A percentile compares a stretch with the other conserved stretches of the same genome.
Conservation (phyloP, 2,113 vertebrate species). For the Grallaria varia region DNA sequence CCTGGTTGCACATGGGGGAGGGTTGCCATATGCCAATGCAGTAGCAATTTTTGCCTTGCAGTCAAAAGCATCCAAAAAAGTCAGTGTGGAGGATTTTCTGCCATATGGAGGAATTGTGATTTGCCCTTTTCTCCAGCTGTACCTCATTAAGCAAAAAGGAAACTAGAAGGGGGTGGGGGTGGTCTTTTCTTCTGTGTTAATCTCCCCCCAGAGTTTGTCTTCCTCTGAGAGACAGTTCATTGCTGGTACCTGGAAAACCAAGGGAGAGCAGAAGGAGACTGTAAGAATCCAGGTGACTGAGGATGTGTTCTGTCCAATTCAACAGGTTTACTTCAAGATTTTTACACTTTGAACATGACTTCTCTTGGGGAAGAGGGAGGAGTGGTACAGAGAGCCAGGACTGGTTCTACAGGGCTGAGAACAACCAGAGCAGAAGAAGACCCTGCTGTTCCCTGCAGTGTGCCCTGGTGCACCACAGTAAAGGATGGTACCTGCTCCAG, state of each 20-base stretch:
- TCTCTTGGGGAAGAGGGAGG: not conserved
- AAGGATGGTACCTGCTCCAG: not conserved
- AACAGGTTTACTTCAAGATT: not conserved
- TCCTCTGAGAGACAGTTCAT: not conserved
- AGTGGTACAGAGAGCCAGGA: not conserved
- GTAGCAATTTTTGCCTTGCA: not conserved
- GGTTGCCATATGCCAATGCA: not conserved
- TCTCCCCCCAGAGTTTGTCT: not conserved
- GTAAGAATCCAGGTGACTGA: not conserved
- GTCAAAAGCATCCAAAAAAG: not conserved
- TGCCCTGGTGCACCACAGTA: not conserved
- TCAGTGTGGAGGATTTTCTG: not conserved
- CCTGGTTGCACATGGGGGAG: not conserved
- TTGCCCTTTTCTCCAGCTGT: slow-evolving; percentile 17
- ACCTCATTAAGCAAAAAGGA: not conserved
- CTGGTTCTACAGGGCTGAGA: not conserved
- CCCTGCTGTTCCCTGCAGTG: not conserved
- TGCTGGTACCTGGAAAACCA: not conserved
- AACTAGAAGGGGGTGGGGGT: not conserved
- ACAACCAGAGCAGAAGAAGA: not conserved
- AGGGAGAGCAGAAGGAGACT: not conserved
- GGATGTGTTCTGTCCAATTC: not conserved
- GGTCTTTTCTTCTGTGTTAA: not conserved
- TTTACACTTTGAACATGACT: not conserved
- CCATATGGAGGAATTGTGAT: slow-evolving; percentile 3